phyloP scores from a whole-genome alignment of 2,888 invertebrate genomes.

The Epiblema foenella region DNA sequence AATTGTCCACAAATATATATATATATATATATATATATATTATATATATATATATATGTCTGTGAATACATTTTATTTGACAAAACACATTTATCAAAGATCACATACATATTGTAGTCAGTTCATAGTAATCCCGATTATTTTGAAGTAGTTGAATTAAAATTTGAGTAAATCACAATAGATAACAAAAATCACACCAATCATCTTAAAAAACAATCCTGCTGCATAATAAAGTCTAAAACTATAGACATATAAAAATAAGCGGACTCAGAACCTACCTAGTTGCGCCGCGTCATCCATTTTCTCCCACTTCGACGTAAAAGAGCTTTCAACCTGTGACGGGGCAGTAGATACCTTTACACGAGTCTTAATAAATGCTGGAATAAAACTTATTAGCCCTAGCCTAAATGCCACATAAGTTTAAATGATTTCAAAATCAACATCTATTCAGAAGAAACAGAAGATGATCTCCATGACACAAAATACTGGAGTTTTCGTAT shows the following conservation, averaged over 20 bases:
- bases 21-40: no score
- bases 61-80: not conserved
- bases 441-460: not conserved
- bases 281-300: slow-evolving; percentile 93
- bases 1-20: no score
- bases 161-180: not conserved
- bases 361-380: slow-evolving; percentile 75
- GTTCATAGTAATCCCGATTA: not conserved
- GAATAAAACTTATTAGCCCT: slow-evolving; percentile 78
- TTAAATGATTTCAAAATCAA: slow-evolving; percentile 20
- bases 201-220: slow-evolving; percentile 41
- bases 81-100: slow-evolving; percentile 4
- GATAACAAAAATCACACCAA: slow-evolving; percentile 5
- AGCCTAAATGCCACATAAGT: slow-evolving; percentile 57
- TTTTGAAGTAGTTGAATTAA: not conserved
- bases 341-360: slow-evolving; percentile 66
- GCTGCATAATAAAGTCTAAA: slow-evolving; percentile 6
- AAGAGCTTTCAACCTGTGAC: slow-evolving; percentile 80
- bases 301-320: slow-evolving; percentile 92
- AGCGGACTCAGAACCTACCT: slow-evolving; percentile 87
- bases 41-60: not conserved
- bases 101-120: not conserved
- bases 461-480: not conserved
- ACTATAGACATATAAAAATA: slow-evolving; percentile 47
- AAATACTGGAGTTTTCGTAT: not conserved